Percentiles rank a stretch among this genome's conserved stretches.
phyloP scores from a whole-genome alignment of 2,113 vertebrate species.

The Tachysurus vachellii region DNA sequence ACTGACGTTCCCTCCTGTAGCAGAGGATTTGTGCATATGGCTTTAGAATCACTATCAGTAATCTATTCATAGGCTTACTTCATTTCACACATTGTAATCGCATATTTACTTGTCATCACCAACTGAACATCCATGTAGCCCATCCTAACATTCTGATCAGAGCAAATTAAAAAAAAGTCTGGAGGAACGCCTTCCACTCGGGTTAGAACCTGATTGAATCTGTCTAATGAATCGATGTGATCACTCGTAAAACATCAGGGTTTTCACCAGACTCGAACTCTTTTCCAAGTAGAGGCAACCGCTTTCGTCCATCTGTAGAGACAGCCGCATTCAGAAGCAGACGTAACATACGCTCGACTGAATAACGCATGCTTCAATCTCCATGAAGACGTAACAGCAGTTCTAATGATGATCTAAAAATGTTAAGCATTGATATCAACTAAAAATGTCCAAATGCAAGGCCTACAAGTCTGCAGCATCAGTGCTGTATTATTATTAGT shows the following conservation, averaged over 20 bases:
- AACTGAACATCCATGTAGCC: background rate
- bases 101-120: background rate
- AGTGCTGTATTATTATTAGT: background rate
- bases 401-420: background rate
- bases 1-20: background rate
- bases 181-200: background rate
- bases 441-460: background rate
- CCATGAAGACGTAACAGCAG: background rate
- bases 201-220: background rate
- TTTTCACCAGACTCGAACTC: background rate
- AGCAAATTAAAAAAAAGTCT: background rate
- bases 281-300: background rate
- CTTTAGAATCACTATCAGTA: background rate
- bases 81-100: background rate
- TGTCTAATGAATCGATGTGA: background rate
- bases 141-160: background rate
- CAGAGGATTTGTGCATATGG: background rate
- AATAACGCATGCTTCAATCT: background rate
- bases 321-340: background rate
- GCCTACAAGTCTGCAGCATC: background rate
- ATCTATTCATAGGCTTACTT: background rate
- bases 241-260: background rate
- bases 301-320: background rate
- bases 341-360: background rate
- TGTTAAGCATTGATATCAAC: background rate